Evolutionary conservation across 2,113 vertebrate genomes (phyloP), one percentile per base, ranked within the genome.

Genomic region (Gymnogyps californianus): DNA sequence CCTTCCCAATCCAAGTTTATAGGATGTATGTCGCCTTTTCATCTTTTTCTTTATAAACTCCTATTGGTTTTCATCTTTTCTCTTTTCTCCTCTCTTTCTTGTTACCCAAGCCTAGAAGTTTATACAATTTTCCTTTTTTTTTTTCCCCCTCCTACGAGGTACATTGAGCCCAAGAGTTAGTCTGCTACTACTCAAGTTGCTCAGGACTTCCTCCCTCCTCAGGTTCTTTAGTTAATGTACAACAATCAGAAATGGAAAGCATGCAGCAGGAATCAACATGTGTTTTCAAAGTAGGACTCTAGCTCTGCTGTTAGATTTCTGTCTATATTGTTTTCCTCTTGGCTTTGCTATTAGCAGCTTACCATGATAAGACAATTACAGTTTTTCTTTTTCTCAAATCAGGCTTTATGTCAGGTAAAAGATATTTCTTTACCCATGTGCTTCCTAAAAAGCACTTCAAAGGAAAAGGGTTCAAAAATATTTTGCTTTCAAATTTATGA

Each of bases 121-220:
- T 38, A 22, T 24, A 42, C 6, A 11, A 2, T 51, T 91, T 86
- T 38, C 22, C 17, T 38, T 52, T 52, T 21, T 15, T 12, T 1
- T 26, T 24, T 15, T 2, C 5, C 11, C 5, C 4, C 0, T 6
- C 2, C 16, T 2, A 31, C 3, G 1, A 70, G 32, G 24, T 57
- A 74, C 5, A 15, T 21, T 16, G 34, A 54, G 15, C 44, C 31
- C 11, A 52, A 36, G 57, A 42, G 21, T 38, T 90, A 47, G 44
- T 54, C 21, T 21, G 3, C 52, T 61, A 18, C 19, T 9, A 11
- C 2, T 70, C 21, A 49, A 61, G 34, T 34, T 38, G 12, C 52
- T 83, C 9, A 38, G 47, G 31, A 29, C 76, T 77, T 89, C 61
- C 38, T 81, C 18, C 2, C 2, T 74, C 25, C 34, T 66, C 14